phyloP scores from a whole-genome alignment of 2,888 invertebrate species.

The Portevinia maculata region DNA sequence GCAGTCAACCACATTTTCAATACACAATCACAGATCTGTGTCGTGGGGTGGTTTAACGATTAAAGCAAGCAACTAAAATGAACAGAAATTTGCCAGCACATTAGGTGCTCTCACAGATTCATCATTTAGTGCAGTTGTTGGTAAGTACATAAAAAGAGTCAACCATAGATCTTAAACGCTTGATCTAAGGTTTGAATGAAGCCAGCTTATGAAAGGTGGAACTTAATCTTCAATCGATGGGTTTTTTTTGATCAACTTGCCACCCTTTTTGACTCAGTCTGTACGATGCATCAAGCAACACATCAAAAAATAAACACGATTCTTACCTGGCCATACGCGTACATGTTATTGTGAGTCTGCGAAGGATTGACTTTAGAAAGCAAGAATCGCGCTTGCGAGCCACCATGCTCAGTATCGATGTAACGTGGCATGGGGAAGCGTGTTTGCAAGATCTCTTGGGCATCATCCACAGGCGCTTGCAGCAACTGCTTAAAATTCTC shows the following conservation, averaged over 20 bases:
- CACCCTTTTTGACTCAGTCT: background rate
- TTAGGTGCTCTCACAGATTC: too few relatives aligned
- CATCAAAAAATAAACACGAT: slow-evolving; percentile 17
- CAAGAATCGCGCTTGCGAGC: slow-evolving; percentile 99
- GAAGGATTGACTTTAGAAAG: slow-evolving; percentile 99
- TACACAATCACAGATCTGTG: too few relatives aligned
- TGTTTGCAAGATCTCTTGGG: slow-evolving; percentile 96
- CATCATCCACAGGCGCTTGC: slow-evolving; percentile 96
- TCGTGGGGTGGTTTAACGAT: too few relatives aligned
- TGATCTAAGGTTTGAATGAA: too few relatives aligned
- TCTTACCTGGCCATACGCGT: slow-evolving; percentile 92
- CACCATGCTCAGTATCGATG: slow-evolving; percentile 99
- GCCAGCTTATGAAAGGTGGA: too few relatives aligned
- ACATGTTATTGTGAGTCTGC: slow-evolving; percentile 99
- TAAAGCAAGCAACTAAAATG: too few relatives aligned
- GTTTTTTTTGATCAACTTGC: background rate
- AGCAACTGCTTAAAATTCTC: slow-evolving; percentile 98
- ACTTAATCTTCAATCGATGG: too few relatives aligned
- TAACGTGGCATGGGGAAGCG: slow-evolving; percentile 99
- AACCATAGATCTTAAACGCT: too few relatives aligned
- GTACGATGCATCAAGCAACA: background rate
- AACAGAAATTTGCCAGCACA: too few relatives aligned
- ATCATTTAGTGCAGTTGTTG: too few relatives aligned
- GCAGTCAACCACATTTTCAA: too few relatives aligned
- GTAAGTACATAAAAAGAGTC: too few relatives aligned